These are phyloP conservation scores for Andrena bicolor DNA, from an alignment of 2,888 invertebrate species.

Conservation along the genomic window DNA sequence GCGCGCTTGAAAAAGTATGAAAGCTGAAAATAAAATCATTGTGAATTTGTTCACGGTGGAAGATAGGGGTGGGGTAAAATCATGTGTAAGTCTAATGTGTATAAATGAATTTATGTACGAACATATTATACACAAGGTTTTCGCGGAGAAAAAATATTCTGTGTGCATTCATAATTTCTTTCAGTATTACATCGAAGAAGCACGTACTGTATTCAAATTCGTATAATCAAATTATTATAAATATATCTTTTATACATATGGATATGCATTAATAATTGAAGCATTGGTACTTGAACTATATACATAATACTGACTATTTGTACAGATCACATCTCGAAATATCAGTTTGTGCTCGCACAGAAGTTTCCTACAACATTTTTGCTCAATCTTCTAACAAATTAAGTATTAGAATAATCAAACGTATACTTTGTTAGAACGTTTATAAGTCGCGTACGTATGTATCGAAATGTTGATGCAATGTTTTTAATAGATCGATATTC, in stretches of 20 bases:
- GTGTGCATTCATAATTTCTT: slow-evolving; percentile 34
- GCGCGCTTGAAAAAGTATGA: slow-evolving; percentile 57
- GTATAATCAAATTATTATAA: slow-evolving; percentile 26
- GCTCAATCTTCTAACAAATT: slow-evolving; percentile 77
- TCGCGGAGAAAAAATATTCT: slow-evolving; percentile 28
- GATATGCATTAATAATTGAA: slow-evolving; percentile 46
- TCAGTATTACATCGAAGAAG: slow-evolving; percentile 47
- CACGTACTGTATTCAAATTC: slow-evolving; percentile 29
- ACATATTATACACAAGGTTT: slow-evolving; percentile 41
- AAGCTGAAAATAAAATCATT: slow-evolving; percentile 45
- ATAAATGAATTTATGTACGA: slow-evolving; percentile 46
- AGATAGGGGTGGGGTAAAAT: slow-evolving; percentile 39
- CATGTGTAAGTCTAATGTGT: slow-evolving; percentile 45
- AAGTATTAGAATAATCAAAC: slow-evolving; percentile 55
- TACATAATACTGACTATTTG: slow-evolving; percentile 20
- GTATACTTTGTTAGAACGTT: slow-evolving; percentile 56
- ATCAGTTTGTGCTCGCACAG: slow-evolving; percentile 35
- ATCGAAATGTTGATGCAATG: slow-evolving; percentile 54
- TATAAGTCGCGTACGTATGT: slow-evolving; percentile 30
- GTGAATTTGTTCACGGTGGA: slow-evolving; percentile 47
- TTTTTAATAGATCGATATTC: slow-evolving; percentile 60
- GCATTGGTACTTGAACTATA: slow-evolving; percentile 16
- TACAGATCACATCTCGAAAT: slow-evolving; percentile 16
- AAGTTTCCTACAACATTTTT: slow-evolving; percentile 72
- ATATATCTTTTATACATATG: slow-evolving; percentile 53